Evolutionary conservation across 2,797 vertebrate genomes (phyloP).

Genomic region (Neolamprologus multifasciatus): DNA sequence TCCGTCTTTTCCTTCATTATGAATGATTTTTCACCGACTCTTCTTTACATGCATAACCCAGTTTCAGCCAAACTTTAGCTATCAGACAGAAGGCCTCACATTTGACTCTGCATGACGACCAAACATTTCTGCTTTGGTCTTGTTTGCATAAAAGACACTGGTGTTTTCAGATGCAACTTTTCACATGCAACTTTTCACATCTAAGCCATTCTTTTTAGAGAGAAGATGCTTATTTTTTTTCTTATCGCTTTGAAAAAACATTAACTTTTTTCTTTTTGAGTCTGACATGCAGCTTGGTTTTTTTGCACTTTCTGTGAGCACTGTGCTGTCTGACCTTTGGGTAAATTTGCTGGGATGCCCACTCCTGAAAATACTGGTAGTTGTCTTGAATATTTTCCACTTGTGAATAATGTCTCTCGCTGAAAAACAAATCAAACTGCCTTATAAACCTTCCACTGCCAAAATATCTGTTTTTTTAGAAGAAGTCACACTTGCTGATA

Average conservation of each 20-base stretch:
- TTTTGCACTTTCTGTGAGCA: not conserved
- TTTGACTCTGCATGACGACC: rapidly evolving
- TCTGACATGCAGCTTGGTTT: not conserved
- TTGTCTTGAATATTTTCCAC: not conserved
- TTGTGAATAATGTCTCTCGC: not conserved
- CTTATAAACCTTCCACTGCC: not conserved
- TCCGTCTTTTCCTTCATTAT: not conserved
- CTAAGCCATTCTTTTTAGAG: not conserved
- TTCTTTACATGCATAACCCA: not conserved
- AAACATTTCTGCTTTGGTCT: not conserved
- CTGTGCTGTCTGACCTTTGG: not conserved
- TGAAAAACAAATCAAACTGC: not conserved
- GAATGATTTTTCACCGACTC: not conserved
- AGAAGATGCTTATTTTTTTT: not conserved
- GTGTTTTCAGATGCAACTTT: not conserved
- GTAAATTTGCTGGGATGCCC: not conserved
- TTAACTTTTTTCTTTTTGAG: not conserved
- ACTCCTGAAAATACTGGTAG: not conserved
- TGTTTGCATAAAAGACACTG: not conserved
- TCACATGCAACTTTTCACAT: not conserved
- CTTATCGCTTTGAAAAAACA: not conserved
- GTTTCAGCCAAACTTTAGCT: not conserved
- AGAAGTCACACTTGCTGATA: not conserved
- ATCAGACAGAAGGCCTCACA: not conserved
- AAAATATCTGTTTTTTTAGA: not conserved